Percentiles rank a stretch among this genome's conserved stretches.
phyloP scores from a whole-genome alignment of 92 coral and sea anemone species.

The Heliopora coerulea region DNA sequence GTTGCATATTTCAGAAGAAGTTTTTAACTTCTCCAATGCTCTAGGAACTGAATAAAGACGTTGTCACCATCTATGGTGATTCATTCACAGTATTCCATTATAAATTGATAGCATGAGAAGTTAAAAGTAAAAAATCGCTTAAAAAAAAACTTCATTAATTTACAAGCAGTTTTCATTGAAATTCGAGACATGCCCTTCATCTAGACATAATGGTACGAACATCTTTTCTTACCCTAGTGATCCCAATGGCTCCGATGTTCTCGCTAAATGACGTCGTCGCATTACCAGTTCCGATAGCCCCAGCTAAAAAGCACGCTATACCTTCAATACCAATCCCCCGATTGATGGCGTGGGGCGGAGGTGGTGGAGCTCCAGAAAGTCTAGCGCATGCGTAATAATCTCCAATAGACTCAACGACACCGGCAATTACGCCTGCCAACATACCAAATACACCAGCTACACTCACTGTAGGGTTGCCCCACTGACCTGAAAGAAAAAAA shows the following conservation, averaged over 20 bases:
- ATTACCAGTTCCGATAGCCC: constrained; percentile 72
- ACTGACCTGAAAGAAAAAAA: constrained; percentile 65
- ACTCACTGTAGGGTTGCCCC: constrained; percentile 73
- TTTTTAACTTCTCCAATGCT: no score
- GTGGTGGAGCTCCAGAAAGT: constrained; percentile 74
- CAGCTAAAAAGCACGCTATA: constrained; percentile 58
- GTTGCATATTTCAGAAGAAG: no score
- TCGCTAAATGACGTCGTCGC: constrained; percentile 75
- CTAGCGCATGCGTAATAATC: constrained; percentile 84
- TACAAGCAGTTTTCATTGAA: no score
- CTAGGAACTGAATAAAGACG: no score
- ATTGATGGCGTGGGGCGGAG: constrained; percentile 72
- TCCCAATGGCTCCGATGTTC: constrained; percentile 69
- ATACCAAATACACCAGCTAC: constrained; percentile 67
- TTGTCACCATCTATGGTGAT: no score
- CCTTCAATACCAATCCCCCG: constrained; percentile 72
- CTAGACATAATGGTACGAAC: neutral
- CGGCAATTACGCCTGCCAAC: constrained; percentile 67
- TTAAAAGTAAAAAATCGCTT: no score
- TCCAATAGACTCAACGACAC: constrained; percentile 69
- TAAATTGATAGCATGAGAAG: no score
- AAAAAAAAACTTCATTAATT: no score
- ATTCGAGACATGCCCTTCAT: no score
- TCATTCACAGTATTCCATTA: no score
- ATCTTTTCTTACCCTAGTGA: constrained; percentile 15